phyloP scores from a whole-genome alignment of 2,113 vertebrate genomes.

The Leptodactylus fuscus region DNA sequence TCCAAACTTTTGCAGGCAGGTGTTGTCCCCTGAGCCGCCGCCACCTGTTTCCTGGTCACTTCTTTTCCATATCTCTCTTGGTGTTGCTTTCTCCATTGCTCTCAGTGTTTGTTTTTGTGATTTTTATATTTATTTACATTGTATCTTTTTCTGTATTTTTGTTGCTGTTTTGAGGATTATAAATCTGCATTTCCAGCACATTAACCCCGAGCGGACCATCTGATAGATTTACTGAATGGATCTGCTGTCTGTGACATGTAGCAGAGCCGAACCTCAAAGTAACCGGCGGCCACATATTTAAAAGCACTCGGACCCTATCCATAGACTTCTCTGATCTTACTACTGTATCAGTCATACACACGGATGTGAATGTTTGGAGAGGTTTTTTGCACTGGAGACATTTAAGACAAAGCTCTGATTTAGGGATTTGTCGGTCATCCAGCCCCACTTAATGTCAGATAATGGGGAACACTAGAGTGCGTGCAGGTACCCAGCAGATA shows the following conservation, averaged over 20 bases:
- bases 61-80: background rate
- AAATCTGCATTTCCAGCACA: background rate
- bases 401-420: background rate
- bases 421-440: no score
- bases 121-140: background rate
- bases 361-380: background rate
- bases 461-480: no score
- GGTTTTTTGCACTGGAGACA: background rate
- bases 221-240: background rate
- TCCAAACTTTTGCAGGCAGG: background rate
- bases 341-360: background rate
- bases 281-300: no score
- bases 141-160: background rate
- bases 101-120: background rate
- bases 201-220: background rate
- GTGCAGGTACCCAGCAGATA: no score
- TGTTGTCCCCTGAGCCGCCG: background rate
- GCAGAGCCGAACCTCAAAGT: background rate
- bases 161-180: background rate
- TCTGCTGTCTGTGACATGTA: background rate
- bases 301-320: no score
- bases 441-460: no score
- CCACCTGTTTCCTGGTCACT: slow-evolving; percentile 4
- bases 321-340: no score
- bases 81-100: background rate